Conservation (phyloP, 2,888 invertebrate species). For the Lamproptera curius region DNA sequence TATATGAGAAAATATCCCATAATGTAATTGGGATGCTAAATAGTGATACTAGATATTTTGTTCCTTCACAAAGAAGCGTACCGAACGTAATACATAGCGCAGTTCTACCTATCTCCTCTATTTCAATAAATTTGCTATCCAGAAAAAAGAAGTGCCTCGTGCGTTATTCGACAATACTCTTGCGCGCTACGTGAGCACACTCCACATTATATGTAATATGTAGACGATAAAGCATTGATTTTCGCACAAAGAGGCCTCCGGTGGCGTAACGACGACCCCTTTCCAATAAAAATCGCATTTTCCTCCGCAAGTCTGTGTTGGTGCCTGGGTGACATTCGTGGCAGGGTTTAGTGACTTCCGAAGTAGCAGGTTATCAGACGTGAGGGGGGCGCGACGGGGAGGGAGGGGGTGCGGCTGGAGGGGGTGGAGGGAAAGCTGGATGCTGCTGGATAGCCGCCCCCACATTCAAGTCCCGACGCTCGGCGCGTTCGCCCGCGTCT, state of each 20-base stretch:
- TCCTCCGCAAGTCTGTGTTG: conserved; percentile 62
- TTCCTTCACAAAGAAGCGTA: no score
- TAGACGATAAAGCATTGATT: conserved; percentile 55
- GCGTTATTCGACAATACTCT: conserved; percentile 3
- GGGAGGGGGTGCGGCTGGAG: conserved; percentile 28
- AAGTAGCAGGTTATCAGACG: conserved; percentile 76
- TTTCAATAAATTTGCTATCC: no score
- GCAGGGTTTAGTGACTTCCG: conserved; percentile 75
- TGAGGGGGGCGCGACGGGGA: conserved; percentile 39
- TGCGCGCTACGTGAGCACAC: conserved; percentile 37
- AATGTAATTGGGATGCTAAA: no score
- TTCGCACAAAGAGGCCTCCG: conserved; percentile 51
- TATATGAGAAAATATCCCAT: no score
- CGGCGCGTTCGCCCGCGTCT: conserved; percentile 58
- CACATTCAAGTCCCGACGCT: conserved; percentile 64
- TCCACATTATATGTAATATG: conserved; percentile 47
- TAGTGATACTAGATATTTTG: no score
- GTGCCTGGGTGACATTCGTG: conserved; percentile 68
- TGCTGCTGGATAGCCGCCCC: conserved; percentile 57
- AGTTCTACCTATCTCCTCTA: no score
- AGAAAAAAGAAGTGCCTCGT: not conserved
- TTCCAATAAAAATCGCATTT: conserved; percentile 73
- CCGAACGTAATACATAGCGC: no score
- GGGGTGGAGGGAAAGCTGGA: conserved; percentile 52
- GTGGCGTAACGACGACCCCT: conserved; percentile 55